phyloP scores from a whole-genome alignment of 2,888 invertebrate genomes.

The Pristionchus japonicus region DNA sequence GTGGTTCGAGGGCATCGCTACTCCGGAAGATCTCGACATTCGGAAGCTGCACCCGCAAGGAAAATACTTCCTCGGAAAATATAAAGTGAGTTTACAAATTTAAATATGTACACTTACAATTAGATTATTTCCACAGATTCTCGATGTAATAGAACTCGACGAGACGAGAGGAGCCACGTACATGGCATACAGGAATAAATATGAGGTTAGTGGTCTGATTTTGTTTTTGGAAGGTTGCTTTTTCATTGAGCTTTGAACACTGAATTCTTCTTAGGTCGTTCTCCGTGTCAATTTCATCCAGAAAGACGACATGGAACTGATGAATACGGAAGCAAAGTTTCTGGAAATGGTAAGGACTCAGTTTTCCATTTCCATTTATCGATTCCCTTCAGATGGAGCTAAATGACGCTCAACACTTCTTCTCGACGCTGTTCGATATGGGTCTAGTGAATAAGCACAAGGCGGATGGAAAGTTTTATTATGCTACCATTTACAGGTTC shows the following conservation, averaged over 20 bases:
- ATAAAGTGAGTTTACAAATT: conserved; percentile 11
- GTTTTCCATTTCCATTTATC: background rate
- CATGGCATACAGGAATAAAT: background rate
- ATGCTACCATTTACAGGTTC: conserved; percentile 41
- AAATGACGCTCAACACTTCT: conserved; percentile 21
- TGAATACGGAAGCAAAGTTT: conserved; percentile 29
- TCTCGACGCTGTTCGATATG: conserved; percentile 27
- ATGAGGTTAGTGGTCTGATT: background rate
- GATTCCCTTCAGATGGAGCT: conserved; percentile 9
- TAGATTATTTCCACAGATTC: background rate
- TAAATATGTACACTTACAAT: no score
- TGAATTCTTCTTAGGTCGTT: background rate
- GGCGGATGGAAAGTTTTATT: conserved; percentile 4
- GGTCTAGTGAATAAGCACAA: conserved; percentile 21
- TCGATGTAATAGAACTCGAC: background rate
- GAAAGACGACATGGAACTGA: background rate
- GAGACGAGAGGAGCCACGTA: conserved; percentile 17
- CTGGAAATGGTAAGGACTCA: background rate
- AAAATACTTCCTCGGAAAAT: conserved; percentile 5
- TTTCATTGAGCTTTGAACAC: background rate
- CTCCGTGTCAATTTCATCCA: conserved; percentile 39
- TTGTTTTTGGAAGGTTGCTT: background rate
- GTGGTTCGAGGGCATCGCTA: conserved; percentile 16
- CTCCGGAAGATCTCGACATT: background rate
- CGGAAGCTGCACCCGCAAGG: background rate